phyloP scores from a whole-genome alignment of 2,888 invertebrate genomes.

The Eilema sororculum region DNA sequence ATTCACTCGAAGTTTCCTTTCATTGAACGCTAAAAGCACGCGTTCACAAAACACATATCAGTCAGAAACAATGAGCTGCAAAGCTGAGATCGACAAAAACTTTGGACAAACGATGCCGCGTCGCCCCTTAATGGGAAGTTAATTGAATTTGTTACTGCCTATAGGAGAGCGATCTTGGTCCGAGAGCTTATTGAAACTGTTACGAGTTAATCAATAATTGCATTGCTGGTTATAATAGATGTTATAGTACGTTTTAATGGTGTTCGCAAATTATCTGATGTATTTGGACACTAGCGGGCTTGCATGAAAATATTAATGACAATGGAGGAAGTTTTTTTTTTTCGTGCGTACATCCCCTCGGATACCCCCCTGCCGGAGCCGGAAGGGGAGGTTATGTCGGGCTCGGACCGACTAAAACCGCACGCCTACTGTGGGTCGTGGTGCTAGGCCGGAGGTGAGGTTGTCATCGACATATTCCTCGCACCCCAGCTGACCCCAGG shows the following conservation, averaged over 20 bases:
- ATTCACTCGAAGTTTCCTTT: not conserved
- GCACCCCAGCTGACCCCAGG: too few relatives aligned
- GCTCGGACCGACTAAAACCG: too few relatives aligned
- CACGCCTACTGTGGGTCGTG: too few relatives aligned
- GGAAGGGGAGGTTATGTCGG: too few relatives aligned
- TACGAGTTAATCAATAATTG: constrained; percentile 22
- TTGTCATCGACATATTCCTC: too few relatives aligned
- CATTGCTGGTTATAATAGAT: constrained; percentile 2
- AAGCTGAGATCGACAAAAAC: constrained; percentile 40
- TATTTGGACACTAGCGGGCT: too few relatives aligned
- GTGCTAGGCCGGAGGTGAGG: too few relatives aligned
- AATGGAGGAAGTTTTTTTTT: too few relatives aligned
- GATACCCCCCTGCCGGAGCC: too few relatives aligned
- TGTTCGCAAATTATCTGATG: not conserved
- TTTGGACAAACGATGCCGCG: constrained; percentile 46
- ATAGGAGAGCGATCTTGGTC: constrained; percentile 35
- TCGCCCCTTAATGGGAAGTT: constrained; percentile 52
- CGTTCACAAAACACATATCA: constrained; percentile 17
- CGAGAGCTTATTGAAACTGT: constrained; percentile 20
- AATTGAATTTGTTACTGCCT: constrained; percentile 53
- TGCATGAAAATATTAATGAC: too few relatives aligned
- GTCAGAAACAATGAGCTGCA: constrained; percentile 26
- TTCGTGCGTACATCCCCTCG: too few relatives aligned
- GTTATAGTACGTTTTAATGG: not conserved
- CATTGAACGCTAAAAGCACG: constrained; percentile 13